Conservation (phyloP, 2,888 invertebrate species). For the Prosapia bicincta region DNA sequence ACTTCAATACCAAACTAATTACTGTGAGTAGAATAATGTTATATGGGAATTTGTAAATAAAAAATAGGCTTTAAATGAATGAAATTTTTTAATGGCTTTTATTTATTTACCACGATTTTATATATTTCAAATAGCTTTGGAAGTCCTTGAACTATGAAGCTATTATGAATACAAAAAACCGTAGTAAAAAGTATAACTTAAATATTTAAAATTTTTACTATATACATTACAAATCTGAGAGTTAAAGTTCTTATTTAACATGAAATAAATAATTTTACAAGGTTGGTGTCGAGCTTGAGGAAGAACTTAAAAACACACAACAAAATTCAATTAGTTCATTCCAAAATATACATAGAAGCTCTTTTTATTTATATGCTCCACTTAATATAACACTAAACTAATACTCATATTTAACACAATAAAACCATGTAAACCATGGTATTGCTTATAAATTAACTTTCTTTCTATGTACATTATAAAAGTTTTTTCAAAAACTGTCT, state of each 20-base stretch:
- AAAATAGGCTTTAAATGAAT: neutral
- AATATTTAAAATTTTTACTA: neutral
- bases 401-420: neutral
- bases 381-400: too few species aligned
- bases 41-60: too few species aligned
- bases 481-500: constrained; percentile 20
- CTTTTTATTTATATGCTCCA: neutral
- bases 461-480: constrained; percentile 13
- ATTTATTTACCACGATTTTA: neutral
- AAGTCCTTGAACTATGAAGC: neutral
- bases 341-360: neutral
- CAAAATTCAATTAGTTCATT: neutral
- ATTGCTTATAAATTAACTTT: neutral
- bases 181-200: neutral
- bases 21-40: too few species aligned
- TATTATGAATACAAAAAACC: neutral
- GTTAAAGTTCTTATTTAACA: neutral
- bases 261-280: neutral
- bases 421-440: neutral
- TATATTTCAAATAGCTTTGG: neutral
- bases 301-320: neutral
- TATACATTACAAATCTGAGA: neutral
- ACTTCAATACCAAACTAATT: too few species aligned
- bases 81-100: neutral
- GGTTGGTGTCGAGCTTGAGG: neutral